Evolutionary conservation across 2,797 vertebrate species (phyloP).

Genomic region (Melanotaenia maccullochi): DNA sequence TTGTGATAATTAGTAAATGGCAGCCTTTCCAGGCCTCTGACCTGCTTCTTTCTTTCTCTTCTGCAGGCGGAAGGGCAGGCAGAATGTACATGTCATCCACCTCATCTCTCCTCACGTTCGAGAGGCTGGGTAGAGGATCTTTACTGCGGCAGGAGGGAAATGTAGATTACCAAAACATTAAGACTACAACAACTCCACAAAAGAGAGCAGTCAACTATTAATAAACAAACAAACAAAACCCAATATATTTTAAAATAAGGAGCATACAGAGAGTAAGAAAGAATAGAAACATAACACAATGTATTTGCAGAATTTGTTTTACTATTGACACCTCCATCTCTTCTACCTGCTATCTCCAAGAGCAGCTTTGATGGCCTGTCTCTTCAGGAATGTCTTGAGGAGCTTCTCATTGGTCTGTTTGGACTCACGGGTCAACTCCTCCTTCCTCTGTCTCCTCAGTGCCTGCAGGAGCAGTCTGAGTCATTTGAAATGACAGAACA

Average conservation of each 20-base stretch:
- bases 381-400: constrained; percentile 92
- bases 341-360: constrained; percentile 81
- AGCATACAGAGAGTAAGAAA: background rate
- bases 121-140: constrained; percentile 89
- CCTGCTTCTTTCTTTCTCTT: constrained; percentile 87
- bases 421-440: constrained; percentile 86
- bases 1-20: background rate
- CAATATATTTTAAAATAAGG: background rate
- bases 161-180: background rate
- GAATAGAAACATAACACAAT: background rate
- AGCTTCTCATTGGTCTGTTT: constrained; percentile 93
- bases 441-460: constrained; percentile 91
- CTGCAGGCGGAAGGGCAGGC: constrained; percentile 84
- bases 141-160: constrained; percentile 72
- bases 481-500: background rate
- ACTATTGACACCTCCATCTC: background rate
- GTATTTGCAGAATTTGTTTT: background rate
- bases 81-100: constrained; percentile 91
- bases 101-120: constrained; percentile 86
- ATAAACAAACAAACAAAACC: too few relatives aligned
- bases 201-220: too few relatives aligned
- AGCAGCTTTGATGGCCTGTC: constrained; percentile 92
- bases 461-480: constrained; percentile 75
- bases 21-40: constrained; percentile 56
- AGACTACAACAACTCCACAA: background rate